A percentile compares a stretch with the other conserved stretches of the same genome.
phyloP scores from a whole-genome alignment of 2,888 invertebrate species.

The Hipparchia semele region DNA sequence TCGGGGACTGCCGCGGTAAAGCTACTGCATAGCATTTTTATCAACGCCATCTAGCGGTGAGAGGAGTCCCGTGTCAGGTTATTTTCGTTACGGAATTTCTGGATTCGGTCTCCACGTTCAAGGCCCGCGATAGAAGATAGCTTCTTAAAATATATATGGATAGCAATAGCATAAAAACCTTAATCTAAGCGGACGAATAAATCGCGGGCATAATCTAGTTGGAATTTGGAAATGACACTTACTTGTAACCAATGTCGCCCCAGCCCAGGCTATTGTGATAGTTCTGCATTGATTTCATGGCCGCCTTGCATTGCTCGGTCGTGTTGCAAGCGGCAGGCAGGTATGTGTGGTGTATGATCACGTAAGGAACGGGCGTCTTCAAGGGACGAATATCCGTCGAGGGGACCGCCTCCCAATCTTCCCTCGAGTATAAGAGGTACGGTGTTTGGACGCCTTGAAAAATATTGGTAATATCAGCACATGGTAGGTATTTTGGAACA shows the following conservation, averaged over 20 bases:
- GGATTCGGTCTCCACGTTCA: too few relatives aligned
- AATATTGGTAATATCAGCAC: neutral
- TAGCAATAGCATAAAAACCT: too few relatives aligned
- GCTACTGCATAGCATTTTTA: too few relatives aligned
- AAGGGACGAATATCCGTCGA: conserved; percentile 73
- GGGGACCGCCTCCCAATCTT: conserved; percentile 84
- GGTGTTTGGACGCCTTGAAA: conserved; percentile 40
- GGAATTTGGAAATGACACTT: neutral
- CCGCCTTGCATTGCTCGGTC: conserved; percentile 73
- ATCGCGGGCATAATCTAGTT: too few relatives aligned
- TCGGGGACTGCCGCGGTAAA: too few relatives aligned
- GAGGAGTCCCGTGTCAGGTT: too few relatives aligned
- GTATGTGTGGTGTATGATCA: conserved; percentile 89
- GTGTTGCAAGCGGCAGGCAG: conserved; percentile 84
- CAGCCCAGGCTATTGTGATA: conserved; percentile 84
- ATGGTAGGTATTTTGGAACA: too few relatives aligned
- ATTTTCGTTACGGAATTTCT: too few relatives aligned
- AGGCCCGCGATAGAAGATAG: too few relatives aligned
- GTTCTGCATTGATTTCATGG: conserved; percentile 86
- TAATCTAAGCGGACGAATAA: too few relatives aligned
- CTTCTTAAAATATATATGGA: too few relatives aligned
- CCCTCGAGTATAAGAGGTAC: conserved; percentile 61
- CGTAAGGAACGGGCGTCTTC: conserved; percentile 84
- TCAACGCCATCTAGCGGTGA: too few relatives aligned
- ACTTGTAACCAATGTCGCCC: conserved; percentile 85